phyloP scores from a whole-genome alignment of 2,113 vertebrate species.

The Hippocampus comes region DNA sequence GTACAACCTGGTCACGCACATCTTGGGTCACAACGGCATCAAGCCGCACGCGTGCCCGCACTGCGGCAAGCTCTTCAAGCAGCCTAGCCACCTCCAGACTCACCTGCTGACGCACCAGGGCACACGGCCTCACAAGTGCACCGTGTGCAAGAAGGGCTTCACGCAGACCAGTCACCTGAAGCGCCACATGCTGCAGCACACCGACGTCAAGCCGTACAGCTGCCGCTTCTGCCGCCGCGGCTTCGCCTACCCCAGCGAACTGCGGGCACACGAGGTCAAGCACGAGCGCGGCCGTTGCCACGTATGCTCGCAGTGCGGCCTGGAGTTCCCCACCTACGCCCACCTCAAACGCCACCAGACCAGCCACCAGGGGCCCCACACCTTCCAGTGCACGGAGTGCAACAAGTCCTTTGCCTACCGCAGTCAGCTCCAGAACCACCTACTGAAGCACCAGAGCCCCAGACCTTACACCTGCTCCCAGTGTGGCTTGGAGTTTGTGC shows the following conservation, averaged over 20 bases:
- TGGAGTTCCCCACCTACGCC: conserved; percentile 96
- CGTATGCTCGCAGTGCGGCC: conserved; percentile 89
- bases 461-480: conserved; percentile 94
- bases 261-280: conserved; percentile 92
- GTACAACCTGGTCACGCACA: conserved; percentile 98
- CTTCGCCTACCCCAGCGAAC: conserved; percentile 97
- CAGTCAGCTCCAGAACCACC: conserved; percentile 96
- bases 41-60: conserved; percentile 94
- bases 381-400: conserved; percentile 95
- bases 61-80: conserved; percentile 96
- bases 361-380: conserved; percentile 93
- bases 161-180: conserved; percentile 99
- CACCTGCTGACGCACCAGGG: conserved; percentile 97
- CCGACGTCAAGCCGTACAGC: conserved; percentile 93
- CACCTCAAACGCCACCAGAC: conserved; percentile 94
- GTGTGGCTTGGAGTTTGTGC: conserved; percentile 96
- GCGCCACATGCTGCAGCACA: conserved; percentile 96
- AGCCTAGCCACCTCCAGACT: conserved; percentile 96
- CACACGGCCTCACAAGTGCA: conserved; percentile 92
- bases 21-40: conserved; percentile 95
- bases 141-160: conserved; percentile 94
- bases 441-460: conserved; percentile 93
- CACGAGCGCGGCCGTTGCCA: conserved; percentile 92
- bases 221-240: conserved; percentile 93
- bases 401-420: conserved; percentile 94